phyloP scores from a whole-genome alignment of 2,888 invertebrate species.

The Lycophotia porphyrea region DNA sequence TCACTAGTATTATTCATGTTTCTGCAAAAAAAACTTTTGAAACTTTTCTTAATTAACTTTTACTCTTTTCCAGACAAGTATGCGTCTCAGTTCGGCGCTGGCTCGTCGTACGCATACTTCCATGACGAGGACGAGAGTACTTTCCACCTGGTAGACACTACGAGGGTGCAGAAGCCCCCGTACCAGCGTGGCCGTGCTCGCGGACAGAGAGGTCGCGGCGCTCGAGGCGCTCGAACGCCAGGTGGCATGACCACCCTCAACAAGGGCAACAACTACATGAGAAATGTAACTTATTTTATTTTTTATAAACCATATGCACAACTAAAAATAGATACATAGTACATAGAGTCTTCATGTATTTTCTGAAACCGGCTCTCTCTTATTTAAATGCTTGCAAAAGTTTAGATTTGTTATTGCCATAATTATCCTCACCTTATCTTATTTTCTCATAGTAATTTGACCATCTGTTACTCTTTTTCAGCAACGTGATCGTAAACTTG shows the following conservation, averaged over 20 bases:
- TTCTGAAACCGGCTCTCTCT: neutral
- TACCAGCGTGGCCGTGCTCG: conserved; percentile 98
- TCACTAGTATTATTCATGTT: conserved; percentile 25
- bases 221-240: conserved; percentile 92
- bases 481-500: conserved; percentile 94
- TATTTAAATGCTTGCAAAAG: neutral
- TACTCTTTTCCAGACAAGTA: conserved; percentile 93
- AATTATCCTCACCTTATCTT: too few species aligned
- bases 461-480: conserved; percentile 80
- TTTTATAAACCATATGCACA: neutral
- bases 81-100: conserved; percentile 97
- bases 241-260: conserved; percentile 95
- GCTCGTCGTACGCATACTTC: conserved; percentile 99
- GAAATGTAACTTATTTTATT: conserved; percentile 45
- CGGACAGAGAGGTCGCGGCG: conserved; percentile 93
- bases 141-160: conserved; percentile 99
- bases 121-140: conserved; percentile 99
- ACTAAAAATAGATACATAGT: neutral
- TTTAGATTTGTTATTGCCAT: neutral
- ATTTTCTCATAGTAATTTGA: neutral
- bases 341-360: neutral
- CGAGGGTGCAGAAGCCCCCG: conserved; percentile 96
- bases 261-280: conserved; percentile 90
- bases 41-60: neutral
- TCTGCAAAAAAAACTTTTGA: neutral